Base-by-base conservation (phyloP, 2,797 vertebrate genomes). In the Argentina silus region DNA sequence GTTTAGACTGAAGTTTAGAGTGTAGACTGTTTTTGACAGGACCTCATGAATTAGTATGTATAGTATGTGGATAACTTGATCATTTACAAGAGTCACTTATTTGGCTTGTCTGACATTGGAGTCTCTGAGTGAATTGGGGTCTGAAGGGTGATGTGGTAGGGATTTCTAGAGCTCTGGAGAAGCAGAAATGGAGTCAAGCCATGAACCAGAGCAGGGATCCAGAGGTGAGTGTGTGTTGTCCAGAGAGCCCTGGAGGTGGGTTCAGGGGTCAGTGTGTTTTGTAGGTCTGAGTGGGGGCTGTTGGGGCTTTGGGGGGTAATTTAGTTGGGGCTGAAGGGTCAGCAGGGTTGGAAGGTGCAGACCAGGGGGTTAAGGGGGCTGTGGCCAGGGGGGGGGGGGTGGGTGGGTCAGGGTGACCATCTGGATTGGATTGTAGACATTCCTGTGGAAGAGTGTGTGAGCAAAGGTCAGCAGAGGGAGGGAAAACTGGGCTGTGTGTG, bases 351-450 rank as follows among this genome's bases (percentile, higher is more conserved):
- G 78, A 86, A 82, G 83, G 78, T 86, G 79, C 75, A 75, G 80
- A 61, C 79, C 59, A 81, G 83, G 74, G 81, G 79, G 82, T 64
- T 69, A 78, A 48, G 55, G 42, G 17, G 42, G 57, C 60, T 83
- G 53, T 42, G 64, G 47, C 15, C 21, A 7, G 47, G 51, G 50
- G n/a, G 21, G 51, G 72, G 72, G 76, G 78, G 70, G 71, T 45
- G 59, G 60, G 69, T 76, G 63, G 77, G 85, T 79, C 84, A 86
- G 80, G 80, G 80, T 82, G 88, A 90, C 92, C 93, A 94, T 94
- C 92, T 93, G 93, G 93, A 91, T 88, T 84, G 88, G 89, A 92
- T 93, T 93, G 91, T 88, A 92, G 85, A 92, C 87, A 94, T 94
- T 94, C 92, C 90, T 92, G 76, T 80, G 79, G 85, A 90, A 86